A percentile compares a stretch with the other conserved stretches of the same genome.
These are phyloP conservation scores for Campylomormyrus numenius DNA, from an alignment of 2,113 vertebrate species.

Conservation along the genomic window DNA sequence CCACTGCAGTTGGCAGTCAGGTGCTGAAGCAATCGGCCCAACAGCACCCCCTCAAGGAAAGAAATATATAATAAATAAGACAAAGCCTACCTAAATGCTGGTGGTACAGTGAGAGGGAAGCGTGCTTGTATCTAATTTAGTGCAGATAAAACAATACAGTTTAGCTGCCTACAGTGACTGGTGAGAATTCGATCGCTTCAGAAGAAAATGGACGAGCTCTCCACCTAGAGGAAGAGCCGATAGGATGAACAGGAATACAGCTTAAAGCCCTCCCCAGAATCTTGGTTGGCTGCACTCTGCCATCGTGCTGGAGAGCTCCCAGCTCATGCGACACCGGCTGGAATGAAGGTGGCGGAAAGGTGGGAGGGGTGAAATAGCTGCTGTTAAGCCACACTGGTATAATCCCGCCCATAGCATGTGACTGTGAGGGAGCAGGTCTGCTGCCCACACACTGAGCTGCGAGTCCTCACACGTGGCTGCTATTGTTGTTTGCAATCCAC, in stretches of 20 bases:
- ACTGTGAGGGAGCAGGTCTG: not conserved
- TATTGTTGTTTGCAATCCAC: not conserved
- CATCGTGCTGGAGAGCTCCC: not conserved
- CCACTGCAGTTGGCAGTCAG: not conserved
- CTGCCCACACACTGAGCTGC: not conserved
- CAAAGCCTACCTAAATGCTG: not conserved
- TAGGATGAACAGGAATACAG: not conserved
- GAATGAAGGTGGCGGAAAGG: not conserved
- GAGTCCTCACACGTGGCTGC: not conserved
- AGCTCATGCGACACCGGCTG: not conserved
- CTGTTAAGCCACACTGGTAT: not conserved
- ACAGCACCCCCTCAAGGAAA: not conserved
- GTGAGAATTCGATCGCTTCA: not conserved
- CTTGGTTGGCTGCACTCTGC: not conserved
- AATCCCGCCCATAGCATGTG: not conserved
- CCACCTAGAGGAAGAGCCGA: not conserved
- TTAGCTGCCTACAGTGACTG: not conserved
- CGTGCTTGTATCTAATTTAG: not conserved
- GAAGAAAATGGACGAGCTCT: not conserved
- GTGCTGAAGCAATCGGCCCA: not conserved
- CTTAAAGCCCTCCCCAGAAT: not conserved
- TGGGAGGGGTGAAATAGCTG: not conserved
- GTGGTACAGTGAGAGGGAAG: not conserved
- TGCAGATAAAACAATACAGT: not conserved
- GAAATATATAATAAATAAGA: not conserved